Evolutionary conservation across 2,888 invertebrate genomes (phyloP).

Genomic region (Idaea biselata): DNA sequence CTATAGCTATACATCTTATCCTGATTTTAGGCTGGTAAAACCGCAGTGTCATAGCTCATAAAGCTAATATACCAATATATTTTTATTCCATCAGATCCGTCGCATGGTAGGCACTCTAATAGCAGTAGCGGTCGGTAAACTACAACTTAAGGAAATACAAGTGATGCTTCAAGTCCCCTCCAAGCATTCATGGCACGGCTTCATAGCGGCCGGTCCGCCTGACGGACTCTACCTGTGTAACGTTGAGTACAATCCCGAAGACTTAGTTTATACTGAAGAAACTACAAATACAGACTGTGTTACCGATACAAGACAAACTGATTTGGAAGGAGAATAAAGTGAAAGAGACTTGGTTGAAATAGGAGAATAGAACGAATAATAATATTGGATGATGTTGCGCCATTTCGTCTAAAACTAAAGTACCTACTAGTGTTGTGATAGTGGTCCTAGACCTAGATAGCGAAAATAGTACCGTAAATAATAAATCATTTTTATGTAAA

Average conservation of each 20-base stretch:
- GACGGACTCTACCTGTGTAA: conserved; percentile 87
- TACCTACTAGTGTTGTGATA: background rate
- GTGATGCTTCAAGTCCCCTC: conserved; percentile 90
- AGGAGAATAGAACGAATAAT: background rate
- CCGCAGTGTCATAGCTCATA: background rate
- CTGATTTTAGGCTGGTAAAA: background rate
- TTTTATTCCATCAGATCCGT: conserved; percentile 81
- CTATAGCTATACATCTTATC: too few species aligned
- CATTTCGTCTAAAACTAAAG: background rate
- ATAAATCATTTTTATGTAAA: background rate
- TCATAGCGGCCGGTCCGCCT: conserved; percentile 78
- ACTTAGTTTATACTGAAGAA: conserved; percentile 62
- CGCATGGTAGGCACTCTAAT: conserved; percentile 86
- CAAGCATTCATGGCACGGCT: conserved; percentile 82
- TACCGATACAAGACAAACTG: background rate
- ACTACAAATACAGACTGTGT: conserved; percentile 15
- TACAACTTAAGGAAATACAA: conserved; percentile 84
- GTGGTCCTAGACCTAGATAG: too few species aligned
- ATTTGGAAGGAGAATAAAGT: conserved; percentile 12
- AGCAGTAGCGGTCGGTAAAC: conserved; percentile 80
- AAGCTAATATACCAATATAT: background rate
- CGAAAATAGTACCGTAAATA: too few species aligned
- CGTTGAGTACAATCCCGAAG: conserved; percentile 84
- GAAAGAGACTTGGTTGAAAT: background rate
- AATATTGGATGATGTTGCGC: background rate